A percentile compares a stretch with the other conserved stretches of the same genome.
Conservation (phyloP, 2,888 invertebrate species). For the Danaus chrysippus region DNA sequence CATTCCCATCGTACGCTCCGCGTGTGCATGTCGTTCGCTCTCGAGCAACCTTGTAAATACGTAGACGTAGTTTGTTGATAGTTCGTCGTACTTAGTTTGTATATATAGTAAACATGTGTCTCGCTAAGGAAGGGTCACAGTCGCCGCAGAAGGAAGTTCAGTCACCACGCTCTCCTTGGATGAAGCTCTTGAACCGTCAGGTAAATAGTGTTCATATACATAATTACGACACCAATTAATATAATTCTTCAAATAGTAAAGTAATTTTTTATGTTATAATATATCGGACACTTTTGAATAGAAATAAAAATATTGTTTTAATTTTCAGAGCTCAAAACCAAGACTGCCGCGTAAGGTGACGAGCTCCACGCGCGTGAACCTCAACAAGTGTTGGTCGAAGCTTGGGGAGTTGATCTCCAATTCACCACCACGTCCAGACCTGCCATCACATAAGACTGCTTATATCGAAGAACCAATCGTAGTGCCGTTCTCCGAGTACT, state of each 20-base stretch:
- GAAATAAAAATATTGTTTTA: constrained; percentile 36
- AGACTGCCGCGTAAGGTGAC: constrained; percentile 78
- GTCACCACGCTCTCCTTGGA: constrained; percentile 77
- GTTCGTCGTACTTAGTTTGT: constrained; percentile 52
- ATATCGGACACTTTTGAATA: background rate
- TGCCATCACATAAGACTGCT: constrained; percentile 72
- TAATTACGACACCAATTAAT: constrained; percentile 13
- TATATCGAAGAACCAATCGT: constrained; percentile 66
- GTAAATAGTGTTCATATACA: constrained; percentile 45
- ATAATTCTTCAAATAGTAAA: constrained; percentile 1
- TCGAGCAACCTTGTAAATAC: constrained; percentile 64
- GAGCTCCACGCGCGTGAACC: constrained; percentile 79
- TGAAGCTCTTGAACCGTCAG: constrained; percentile 77
- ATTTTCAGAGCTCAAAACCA: constrained; percentile 77
- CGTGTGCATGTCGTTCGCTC: constrained; percentile 59
- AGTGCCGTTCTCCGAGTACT: constrained; percentile 64
- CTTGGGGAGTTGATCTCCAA: constrained; percentile 79
- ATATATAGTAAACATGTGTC: constrained; percentile 75
- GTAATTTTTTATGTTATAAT: background rate
- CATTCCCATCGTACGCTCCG: constrained; percentile 69
- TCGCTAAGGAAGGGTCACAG: constrained; percentile 69
- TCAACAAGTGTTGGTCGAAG: constrained; percentile 82
- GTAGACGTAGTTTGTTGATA: constrained; percentile 43
- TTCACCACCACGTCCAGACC: constrained; percentile 63
- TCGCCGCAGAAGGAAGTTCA: constrained; percentile 65